Conservation (phyloP, 2,797 vertebrate species). For the Morelia viridis region DNA sequence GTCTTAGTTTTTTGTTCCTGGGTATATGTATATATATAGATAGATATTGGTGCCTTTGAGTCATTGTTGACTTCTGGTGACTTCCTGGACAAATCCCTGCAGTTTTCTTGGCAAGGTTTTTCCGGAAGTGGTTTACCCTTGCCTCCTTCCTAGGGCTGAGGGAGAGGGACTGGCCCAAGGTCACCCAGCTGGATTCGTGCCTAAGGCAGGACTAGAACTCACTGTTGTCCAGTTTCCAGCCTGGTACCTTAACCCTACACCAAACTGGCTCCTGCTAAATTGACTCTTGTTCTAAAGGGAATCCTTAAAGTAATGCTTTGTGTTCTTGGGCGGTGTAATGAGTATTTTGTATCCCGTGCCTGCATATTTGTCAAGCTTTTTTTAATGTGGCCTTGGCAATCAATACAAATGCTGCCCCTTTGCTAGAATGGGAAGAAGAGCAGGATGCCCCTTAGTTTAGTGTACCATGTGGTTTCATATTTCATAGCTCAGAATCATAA, state of each 20-base stretch:
- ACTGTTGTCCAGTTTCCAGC: fast-evolving
- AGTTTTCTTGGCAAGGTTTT: not conserved
- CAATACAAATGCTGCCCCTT: not conserved
- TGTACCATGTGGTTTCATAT: not conserved
- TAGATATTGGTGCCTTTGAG: not conserved
- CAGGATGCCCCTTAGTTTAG: not conserved
- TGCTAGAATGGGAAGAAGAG: not conserved
- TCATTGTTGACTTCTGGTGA: not conserved
- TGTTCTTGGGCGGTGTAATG: too few species aligned
- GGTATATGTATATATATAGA: too few species aligned
- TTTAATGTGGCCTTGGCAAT: not conserved
- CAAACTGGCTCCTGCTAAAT: not conserved
- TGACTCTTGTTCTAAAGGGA: not conserved
- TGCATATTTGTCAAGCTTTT: not conserved
- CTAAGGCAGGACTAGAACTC: not conserved
- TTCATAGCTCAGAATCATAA: not conserved
- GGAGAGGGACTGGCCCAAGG: not conserved
- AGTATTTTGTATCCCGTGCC: too few species aligned
- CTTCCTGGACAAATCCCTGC: not conserved
- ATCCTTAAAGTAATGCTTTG: not conserved
- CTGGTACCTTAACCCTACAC: not conserved
- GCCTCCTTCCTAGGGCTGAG: not conserved
- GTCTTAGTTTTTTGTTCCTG: not conserved
- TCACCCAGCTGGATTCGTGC: not conserved
- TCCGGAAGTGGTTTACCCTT: not conserved